A percentile compares a stretch with the other conserved stretches of the same genome.
Conservation (phyloP, 64 coral and sea anemone genomes). For the Actinia equina region DNA sequence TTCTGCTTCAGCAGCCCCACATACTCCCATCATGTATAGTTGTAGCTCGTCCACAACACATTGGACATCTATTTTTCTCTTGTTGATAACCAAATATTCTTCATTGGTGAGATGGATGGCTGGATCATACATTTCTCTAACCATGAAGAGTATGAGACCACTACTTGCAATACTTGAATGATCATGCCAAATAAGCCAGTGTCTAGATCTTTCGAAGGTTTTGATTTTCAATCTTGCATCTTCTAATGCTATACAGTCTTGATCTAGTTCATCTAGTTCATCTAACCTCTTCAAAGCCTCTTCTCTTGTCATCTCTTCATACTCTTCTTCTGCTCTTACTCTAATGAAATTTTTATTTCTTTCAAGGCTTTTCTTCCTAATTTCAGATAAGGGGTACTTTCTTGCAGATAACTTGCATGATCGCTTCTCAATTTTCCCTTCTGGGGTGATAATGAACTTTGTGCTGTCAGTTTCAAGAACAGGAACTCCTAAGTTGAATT, state of each 20-base stretch:
- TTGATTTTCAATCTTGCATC: too few species aligned
- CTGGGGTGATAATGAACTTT: constrained; percentile 1
- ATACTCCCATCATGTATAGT: constrained; percentile 15
- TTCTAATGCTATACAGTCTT: too few species aligned
- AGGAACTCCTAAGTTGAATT: constrained; percentile 11
- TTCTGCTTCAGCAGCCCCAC: constrained; percentile 3
- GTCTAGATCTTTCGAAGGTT: background rate
- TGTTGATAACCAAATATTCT: background rate
- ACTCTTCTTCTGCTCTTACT: background rate
- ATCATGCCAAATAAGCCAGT: constrained; percentile 20
- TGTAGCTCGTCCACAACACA: background rate
- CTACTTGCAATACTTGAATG: constrained; percentile 6
- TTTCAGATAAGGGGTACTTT: constrained; percentile 24
- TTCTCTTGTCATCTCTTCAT: too few species aligned
- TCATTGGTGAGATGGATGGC: constrained; percentile 4
- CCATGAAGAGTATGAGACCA: constrained; percentile 15
- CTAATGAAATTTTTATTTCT: constrained; percentile 6
- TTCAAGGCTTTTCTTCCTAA: background rate
- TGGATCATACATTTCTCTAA: constrained; percentile 22
- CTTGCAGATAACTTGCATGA: background rate
- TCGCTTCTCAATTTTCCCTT: constrained; percentile 25
- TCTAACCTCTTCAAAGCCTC: too few species aligned
- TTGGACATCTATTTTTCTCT: background rate
- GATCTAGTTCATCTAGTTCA: too few species aligned
- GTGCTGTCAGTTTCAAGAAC: constrained; percentile 7